Conservation (phyloP, 2,797 vertebrate species). For the Carcharodon carcharias region DNA sequence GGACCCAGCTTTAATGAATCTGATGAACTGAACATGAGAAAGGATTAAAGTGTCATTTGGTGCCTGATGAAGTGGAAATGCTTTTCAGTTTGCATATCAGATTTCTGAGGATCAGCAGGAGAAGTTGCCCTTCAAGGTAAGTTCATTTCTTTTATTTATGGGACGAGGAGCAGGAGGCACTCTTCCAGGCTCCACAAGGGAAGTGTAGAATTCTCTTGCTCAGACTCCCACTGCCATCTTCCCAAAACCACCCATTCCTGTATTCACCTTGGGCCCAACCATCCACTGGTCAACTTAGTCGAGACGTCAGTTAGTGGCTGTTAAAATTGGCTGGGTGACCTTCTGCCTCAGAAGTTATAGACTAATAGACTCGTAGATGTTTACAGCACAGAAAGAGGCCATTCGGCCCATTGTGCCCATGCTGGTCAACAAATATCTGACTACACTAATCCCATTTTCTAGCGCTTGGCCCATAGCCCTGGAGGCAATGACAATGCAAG, state of each 20-base stretch:
- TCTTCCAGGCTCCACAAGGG: neutral
- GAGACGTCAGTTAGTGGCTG: neutral
- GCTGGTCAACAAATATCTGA: no score
- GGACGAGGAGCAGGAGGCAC: neutral
- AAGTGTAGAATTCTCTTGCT: neutral
- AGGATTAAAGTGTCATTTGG: neutral
- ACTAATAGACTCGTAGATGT: no score
- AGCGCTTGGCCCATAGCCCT: no score
- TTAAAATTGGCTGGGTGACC: neutral
- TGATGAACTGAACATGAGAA: slow-evolving; percentile 6
- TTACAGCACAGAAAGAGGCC: no score
- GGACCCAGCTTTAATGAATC: slow-evolving; percentile 12
- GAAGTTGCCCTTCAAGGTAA: neutral
- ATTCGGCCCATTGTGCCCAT: no score
- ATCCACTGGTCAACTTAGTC: neutral
- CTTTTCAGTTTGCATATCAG: neutral
- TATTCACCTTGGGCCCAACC: neutral
- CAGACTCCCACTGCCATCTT: no score
- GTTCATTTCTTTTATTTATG: neutral
- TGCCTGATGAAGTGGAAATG: neutral
- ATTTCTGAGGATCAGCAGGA: neutral
- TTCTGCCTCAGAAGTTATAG: neutral
- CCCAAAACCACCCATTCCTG: neutral
- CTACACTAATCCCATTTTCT: no score
- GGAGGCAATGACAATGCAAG: no score